These are phyloP conservation scores for Autographa pulchrina DNA, from an alignment of 2,888 invertebrate species.

Conservation along the genomic window DNA sequence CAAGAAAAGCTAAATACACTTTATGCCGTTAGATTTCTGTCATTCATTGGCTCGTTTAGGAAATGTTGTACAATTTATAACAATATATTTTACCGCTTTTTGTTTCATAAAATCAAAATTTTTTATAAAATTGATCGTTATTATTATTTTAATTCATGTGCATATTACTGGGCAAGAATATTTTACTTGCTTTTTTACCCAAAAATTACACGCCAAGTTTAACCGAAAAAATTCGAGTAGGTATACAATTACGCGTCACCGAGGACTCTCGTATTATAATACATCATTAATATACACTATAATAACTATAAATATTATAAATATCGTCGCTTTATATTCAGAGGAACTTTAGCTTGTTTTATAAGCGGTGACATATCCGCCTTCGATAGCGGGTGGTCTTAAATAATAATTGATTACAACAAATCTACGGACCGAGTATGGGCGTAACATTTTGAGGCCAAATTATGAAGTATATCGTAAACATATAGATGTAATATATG, in stretches of 20 bases:
- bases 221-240: neutral
- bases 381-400: slow-evolving; percentile 65
- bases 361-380: slow-evolving; percentile 63
- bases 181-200: neutral
- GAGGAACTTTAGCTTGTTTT: slow-evolving; percentile 27
- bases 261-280: neutral
- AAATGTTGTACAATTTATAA: too few relatives aligned
- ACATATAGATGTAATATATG: slow-evolving; percentile 32
- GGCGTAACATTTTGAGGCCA: slow-evolving; percentile 41
- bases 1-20: too few relatives aligned
- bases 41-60: too few relatives aligned
- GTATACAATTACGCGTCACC: neutral
- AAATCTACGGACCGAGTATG: slow-evolving; percentile 29
- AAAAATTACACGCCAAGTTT: neutral
- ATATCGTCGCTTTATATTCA: slow-evolving; percentile 23
- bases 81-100: too few relatives aligned
- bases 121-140: too few relatives aligned
- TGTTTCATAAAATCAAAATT: too few relatives aligned
- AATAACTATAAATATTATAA: slow-evolving; percentile 9
- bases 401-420: slow-evolving; percentile 42
- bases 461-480: slow-evolving; percentile 36
- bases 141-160: too few relatives aligned
- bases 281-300: neutral
- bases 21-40: too few relatives aligned
- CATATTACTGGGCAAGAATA: neutral